phyloP scores from a whole-genome alignment of 2,113 vertebrate species.

The Tiliqua scincoides region DNA sequence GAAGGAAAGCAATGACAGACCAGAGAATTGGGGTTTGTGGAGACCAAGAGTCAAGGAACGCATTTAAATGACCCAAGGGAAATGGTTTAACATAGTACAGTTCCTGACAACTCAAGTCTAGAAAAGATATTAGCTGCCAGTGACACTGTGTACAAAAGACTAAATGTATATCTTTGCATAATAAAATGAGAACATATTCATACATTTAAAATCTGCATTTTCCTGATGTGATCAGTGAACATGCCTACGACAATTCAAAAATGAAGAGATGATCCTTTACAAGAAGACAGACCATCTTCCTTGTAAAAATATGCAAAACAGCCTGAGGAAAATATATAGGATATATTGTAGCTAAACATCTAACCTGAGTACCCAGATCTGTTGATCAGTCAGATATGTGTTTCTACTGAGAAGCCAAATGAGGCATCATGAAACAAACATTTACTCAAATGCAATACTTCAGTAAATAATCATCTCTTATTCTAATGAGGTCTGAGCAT shows the following conservation, averaged over 20 bases:
- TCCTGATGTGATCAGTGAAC: not conserved
- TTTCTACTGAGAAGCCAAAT: not conserved
- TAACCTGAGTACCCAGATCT: not conserved
- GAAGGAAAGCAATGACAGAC: not conserved
- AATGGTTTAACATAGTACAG: not conserved
- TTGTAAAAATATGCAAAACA: conserved; percentile 8
- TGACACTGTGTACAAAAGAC: not conserved
- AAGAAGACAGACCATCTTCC: not conserved
- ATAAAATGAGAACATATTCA: not conserved
- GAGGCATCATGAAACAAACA: not conserved
- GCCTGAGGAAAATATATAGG: not conserved
- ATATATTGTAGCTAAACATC: not conserved
- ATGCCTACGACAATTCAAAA: not conserved
- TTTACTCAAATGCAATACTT: not conserved
- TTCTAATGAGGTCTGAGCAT: too few relatives aligned
- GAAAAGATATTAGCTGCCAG: not conserved
- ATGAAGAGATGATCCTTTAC: not conserved
- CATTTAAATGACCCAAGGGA: conserved; percentile 12
- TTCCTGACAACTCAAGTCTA: not conserved
- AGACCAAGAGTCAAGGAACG: conserved; percentile 2
- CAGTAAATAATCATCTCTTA: not conserved
- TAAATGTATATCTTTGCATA: not conserved
- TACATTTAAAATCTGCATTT: not conserved
- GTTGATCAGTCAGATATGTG: not conserved
- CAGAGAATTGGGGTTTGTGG: not conserved